phyloP scores from a whole-genome alignment of 2,113 vertebrate species.

The Brachyhypopomus gauderio region DNA sequence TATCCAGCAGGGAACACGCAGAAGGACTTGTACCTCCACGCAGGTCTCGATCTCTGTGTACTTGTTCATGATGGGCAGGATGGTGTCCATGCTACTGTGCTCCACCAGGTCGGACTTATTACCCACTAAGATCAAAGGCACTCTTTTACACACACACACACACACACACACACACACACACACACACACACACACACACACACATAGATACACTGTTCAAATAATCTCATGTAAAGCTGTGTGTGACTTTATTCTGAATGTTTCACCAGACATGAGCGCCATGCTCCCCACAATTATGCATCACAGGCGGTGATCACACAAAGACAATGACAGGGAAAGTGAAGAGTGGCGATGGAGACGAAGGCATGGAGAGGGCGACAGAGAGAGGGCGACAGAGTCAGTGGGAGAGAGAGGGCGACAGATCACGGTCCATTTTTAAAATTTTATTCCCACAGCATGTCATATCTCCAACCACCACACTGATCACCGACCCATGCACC shows the following conservation, averaged over 20 bases:
- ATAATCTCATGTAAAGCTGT: too few species aligned
- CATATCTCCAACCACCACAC: too few species aligned
- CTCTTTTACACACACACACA: constrained; percentile 66
- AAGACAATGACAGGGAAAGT: neutral
- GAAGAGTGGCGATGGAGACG: too few species aligned
- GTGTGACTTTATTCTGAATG: too few species aligned
- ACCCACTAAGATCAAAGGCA: constrained; percentile 96
- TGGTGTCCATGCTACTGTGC: constrained; percentile 97
- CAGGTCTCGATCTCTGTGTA: constrained; percentile 97
- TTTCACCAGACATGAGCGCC: too few species aligned
- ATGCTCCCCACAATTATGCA: too few species aligned
- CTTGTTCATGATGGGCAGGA: constrained; percentile 97
- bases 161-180: neutral
- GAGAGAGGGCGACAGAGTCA: too few species aligned
- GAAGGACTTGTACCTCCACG: constrained; percentile 85
- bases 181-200: neutral
- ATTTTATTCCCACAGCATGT: too few species aligned
- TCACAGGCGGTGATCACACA: neutral
- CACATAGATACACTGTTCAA: constrained; percentile 18
- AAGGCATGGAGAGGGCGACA: too few species aligned
- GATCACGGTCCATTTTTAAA: too few species aligned
- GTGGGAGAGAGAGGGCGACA: too few species aligned
- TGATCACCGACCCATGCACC: neutral
- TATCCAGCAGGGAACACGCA: neutral
- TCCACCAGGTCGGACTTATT: constrained; percentile 98